A percentile compares a stretch with the other conserved stretches of the same genome.
These are phyloP conservation scores for Sycophila texana DNA, from an alignment of 2,888 invertebrate species.

Conservation along the genomic window DNA sequence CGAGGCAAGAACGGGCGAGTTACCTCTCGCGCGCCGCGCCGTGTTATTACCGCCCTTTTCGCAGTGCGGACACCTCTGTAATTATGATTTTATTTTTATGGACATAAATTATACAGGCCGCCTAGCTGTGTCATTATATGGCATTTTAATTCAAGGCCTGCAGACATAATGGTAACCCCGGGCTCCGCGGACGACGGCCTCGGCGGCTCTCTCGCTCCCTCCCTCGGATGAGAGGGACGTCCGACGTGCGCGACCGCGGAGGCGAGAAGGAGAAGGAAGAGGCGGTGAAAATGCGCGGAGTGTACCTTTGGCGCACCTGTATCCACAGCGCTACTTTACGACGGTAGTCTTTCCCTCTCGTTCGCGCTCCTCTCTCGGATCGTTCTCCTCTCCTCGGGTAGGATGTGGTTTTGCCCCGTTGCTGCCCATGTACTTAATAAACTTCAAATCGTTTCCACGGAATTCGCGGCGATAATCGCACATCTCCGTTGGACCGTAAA, in stretches of 20 bases:
- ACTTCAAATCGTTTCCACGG: no score
- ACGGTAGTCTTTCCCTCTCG: slow-evolving; percentile 40
- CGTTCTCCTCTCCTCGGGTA: background rate
- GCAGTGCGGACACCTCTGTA: slow-evolving; percentile 71
- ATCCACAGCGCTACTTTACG: slow-evolving; percentile 47
- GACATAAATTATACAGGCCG: slow-evolving; percentile 74
- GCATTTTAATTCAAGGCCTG: slow-evolving; percentile 75
- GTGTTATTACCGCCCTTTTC: slow-evolving; percentile 74
- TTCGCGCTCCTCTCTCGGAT: background rate
- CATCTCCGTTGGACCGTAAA: no score
- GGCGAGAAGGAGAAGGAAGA: slow-evolving; percentile 30
- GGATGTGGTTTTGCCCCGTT: no score
- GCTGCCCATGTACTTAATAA: no score
- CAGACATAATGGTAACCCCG: slow-evolving; percentile 73
- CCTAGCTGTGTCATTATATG: slow-evolving; percentile 74
- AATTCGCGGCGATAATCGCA: no score
- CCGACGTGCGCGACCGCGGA: background rate
- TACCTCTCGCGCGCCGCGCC: slow-evolving; percentile 59
- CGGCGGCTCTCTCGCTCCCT: slow-evolving; percentile 34
- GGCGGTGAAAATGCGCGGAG: slow-evolving; percentile 25
- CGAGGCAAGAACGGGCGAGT: slow-evolving; percentile 54
- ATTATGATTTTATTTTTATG: slow-evolving; percentile 75
- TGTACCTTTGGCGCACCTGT: slow-evolving; percentile 36
- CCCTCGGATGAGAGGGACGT: slow-evolving; percentile 10
- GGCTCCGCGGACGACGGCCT: slow-evolving; percentile 54